Base-by-base conservation (phyloP, 2,113 vertebrate genomes). In the Theristicus caerulescens region DNA sequence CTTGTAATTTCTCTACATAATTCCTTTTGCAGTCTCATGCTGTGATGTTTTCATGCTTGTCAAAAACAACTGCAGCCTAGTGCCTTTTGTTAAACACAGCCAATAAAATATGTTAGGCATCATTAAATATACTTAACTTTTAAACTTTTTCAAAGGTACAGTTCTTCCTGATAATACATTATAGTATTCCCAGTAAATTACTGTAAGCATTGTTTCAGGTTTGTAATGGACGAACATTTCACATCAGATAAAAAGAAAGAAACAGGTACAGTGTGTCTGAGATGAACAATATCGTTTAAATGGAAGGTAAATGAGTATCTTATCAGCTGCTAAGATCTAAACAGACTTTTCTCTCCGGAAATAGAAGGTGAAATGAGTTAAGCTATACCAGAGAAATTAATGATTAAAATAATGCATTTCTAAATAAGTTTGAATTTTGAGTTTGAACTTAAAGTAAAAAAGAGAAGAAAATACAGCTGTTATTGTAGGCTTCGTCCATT, bases 31-130 rank as follows among this genome's bases (percentile, higher is more conserved):
- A 98, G 98, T 98, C 98, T 98, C 98, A 99, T 80, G 98, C 99
- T 99, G 98, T 98, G 98, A 99, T 98, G 98, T 98, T 98, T 98
- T 98, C 98, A 98, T 98, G 98, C 98, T 98, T 98, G 98, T 98
- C 98, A 98, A 98, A 98, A 98, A 98, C 98, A 98, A 98, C 98
- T 98, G 98, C 98, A 97, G 98, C 98, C 98, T 98, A 98, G 98
- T 98, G 98, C 98, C 98, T 98, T 98, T 98, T 98, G 98, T 98
- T 98, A 98, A 98, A 98, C 98, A 98, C 98, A 97, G 98, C 98
- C 98, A 98, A 98, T 98, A 98, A 98, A 98, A 98, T 98, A 98
- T 93, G 98, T 98, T 98, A 98, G 98, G 98, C 98, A 98, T 98
- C 98, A 98, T 98, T 98, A 98, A 98, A 98, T 98, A 98, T 98